Evolutionary conservation across 2,113 vertebrate genomes (phyloP).

Genomic region (Pelusios castaneus): DNA sequence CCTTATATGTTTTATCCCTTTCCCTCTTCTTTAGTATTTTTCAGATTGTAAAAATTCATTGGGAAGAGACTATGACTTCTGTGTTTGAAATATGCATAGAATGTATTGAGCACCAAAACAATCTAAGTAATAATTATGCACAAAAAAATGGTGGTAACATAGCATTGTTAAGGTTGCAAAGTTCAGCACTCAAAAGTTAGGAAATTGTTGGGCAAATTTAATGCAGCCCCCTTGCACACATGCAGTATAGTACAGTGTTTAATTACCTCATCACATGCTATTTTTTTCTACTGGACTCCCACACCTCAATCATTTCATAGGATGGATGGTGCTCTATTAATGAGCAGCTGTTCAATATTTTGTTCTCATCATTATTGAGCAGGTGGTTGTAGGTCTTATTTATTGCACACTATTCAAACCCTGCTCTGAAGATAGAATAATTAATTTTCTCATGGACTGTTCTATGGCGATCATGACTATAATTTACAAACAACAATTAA

Average conservation of each 20-base stretch:
- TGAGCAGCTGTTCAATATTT: neutral
- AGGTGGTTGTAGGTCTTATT: neutral
- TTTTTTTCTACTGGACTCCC: neutral
- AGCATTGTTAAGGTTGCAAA: neutral
- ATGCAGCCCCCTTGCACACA: neutral
- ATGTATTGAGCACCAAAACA: neutral
- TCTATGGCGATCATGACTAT: neutral
- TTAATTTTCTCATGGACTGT: neutral
- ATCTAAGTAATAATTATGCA: neutral
- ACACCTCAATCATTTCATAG: neutral
- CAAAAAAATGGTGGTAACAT: neutral
- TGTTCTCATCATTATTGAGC: neutral
- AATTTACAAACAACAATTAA: neutral
- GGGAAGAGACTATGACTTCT: neutral
- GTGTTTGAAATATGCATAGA: neutral
- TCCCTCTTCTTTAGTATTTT: neutral
- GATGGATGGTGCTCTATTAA: neutral
- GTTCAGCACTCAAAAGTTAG: neutral
- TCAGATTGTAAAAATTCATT: neutral
- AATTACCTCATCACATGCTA: neutral
- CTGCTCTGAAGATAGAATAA: neutral
- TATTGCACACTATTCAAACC: neutral
- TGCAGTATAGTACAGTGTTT: neutral
- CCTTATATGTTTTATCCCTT: neutral
- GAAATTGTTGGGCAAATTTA: neutral